phyloP scores from a whole-genome alignment of 2,113 vertebrate species.

The Polypterus senegalus region DNA sequence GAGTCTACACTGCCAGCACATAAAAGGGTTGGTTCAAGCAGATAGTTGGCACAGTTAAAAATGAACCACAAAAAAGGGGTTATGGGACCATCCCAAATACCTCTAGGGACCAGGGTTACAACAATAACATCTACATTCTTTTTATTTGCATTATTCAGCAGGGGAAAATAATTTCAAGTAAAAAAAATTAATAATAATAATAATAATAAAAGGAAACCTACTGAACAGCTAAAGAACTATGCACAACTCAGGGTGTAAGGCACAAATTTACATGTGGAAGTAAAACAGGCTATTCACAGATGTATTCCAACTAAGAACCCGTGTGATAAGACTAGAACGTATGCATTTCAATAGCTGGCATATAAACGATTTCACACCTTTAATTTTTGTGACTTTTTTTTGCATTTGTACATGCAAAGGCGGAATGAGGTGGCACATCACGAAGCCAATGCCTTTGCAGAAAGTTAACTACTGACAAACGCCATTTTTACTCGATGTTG shows the following conservation, averaged over 20 bases:
- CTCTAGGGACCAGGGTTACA: constrained; percentile 44
- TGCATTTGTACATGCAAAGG: constrained; percentile 72
- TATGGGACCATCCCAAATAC: constrained; percentile 19
- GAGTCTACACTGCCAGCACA: constrained; percentile 44
- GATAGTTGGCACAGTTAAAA: constrained; percentile 70
- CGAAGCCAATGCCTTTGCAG: constrained; percentile 63
- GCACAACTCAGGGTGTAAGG: constrained; percentile 97
- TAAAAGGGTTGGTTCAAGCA: constrained; percentile 41
- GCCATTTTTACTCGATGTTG: constrained; percentile 54
- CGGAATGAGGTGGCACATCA: constrained; percentile 65
- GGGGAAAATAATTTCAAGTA: constrained; percentile 45
- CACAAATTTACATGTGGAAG: constrained; percentile 99
- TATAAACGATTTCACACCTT: constrained; percentile 49
- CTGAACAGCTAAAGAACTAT: constrained; percentile 74
- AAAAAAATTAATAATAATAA: constrained; percentile 18
- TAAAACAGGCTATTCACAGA: constrained; percentile 80
- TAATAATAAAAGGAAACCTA: constrained; percentile 45
- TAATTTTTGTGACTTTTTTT: constrained; percentile 36
- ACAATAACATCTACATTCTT: constrained; percentile 59
- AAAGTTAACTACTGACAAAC: constrained; percentile 61
- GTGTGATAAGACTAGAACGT: constrained; percentile 50
- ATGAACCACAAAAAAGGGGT: constrained; percentile 38
- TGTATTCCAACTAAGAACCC: constrained; percentile 56
- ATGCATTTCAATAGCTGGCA: constrained; percentile 56
- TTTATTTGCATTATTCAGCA: constrained; percentile 56